Evolutionary conservation across 2,113 vertebrate genomes (phyloP), one percentile per base, ranked within the genome.

Genomic region (Menura novaehollandiae): DNA sequence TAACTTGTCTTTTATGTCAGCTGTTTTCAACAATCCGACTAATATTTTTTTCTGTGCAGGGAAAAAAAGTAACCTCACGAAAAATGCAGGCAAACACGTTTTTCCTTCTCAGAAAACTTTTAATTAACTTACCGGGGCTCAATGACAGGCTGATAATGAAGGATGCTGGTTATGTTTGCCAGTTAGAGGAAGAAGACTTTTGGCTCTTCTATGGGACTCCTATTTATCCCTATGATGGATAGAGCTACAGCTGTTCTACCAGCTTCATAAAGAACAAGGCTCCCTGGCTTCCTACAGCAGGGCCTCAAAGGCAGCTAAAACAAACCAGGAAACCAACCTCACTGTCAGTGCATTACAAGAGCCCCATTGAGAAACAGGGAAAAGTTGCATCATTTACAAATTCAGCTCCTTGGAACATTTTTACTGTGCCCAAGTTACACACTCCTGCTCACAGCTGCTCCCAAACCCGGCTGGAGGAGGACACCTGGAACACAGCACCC

Each of bases 291-390:
- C 95, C 96, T 81, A 56, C 89, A 66, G 95, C 93, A 92, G 93
- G 94, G 97, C 74, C 96, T 97, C 82, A 86, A 77, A 33, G 83
- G 30, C 37, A 85, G 72, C 96, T 59, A 93, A 88, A 96, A 95
- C 93, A 94, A 98, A 97, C 97, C 88, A 97, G 97, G 95, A 96
- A 97, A 93, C 95, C 86, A 93, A 91, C 86, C 64, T 58, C 95
- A 32, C 91, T 91, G 95, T 95, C 90, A 81, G 73, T 7, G 51
- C 86, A 91, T 83, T 84, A 97, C 96, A 97, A 98, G 93, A 7
- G 52, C 73, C 88, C 85, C 93, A 96, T 89, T 97, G 96, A 98
- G 95, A 96, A 96, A 87, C 41, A 49, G 22, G 58, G 86, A 88
- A 88, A 93, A 92, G 88, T 51, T 88, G 93, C 93, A 39, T 96